Conservation (phyloP, 2,888 invertebrate genomes). For the Scaptomyza polygonia region DNA sequence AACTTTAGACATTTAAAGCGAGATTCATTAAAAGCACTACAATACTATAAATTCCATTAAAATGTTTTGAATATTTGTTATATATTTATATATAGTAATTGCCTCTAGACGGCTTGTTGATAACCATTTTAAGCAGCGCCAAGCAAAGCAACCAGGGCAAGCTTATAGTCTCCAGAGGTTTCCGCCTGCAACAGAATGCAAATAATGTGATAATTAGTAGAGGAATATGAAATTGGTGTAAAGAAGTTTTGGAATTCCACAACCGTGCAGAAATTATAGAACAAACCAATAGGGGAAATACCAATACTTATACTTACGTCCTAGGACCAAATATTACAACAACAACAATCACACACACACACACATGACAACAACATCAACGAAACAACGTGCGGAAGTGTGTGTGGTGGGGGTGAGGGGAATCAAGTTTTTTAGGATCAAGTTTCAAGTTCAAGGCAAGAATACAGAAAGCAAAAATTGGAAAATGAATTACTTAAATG, state of each 20-base stretch:
- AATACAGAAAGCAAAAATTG: constrained; percentile 48
- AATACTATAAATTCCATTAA: constrained; percentile 24
- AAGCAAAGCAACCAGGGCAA: constrained; percentile 85
- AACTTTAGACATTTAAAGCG: constrained; percentile 55
- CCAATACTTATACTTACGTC: constrained; percentile 65
- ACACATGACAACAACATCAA: constrained; percentile 21
- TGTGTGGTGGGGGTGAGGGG: constrained; percentile 1
- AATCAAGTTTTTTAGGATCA: not conserved
- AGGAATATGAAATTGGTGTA: not conserved
- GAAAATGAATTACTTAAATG: constrained; percentile 39
- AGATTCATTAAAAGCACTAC: constrained; percentile 20
- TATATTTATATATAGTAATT: not conserved
- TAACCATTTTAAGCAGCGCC: constrained; percentile 69
- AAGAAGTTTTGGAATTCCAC: constrained; percentile 35
- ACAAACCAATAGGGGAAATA: constrained; percentile 18
- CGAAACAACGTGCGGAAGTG: constrained; percentile 3
- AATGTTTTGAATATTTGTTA: constrained; percentile 2
- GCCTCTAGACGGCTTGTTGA: not conserved
- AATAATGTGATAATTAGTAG: not conserved
- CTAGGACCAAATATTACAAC: constrained; percentile 52
- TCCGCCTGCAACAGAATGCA: constrained; percentile 83
- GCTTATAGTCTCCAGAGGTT: constrained; percentile 86
- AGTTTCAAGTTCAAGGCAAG: constrained; percentile 18
- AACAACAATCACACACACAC: not conserved
- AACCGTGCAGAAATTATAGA: constrained; percentile 12